Conservation (phyloP, 2,797 vertebrate species). For the Ctenosaura bakeri region DNA sequence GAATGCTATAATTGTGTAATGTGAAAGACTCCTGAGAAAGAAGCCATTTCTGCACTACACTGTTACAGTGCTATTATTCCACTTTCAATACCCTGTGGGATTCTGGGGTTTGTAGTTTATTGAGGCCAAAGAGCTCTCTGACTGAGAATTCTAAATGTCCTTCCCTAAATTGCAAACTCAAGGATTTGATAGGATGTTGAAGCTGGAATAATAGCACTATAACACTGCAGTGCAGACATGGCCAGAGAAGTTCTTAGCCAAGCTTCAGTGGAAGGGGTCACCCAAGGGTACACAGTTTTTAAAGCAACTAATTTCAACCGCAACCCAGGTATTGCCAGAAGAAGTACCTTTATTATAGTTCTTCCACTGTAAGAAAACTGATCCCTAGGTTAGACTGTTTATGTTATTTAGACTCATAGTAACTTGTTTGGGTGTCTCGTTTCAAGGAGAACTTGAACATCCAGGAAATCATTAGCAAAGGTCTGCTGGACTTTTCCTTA, state of each 20-base stretch:
- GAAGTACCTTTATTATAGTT: neutral
- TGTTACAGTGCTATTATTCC: no score
- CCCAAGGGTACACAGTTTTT: neutral
- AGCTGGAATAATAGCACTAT: no score
- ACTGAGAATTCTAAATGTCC: no score
- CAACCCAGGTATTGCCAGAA: constrained; percentile 2
- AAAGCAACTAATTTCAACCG: neutral
- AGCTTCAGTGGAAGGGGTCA: neutral
- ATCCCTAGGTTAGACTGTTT: neutral
- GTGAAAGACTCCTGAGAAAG: neutral
- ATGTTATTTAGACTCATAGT: constrained; percentile 45
- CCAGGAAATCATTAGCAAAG: constrained; percentile 49
- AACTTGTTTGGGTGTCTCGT: constrained; percentile 59
- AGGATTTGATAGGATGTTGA: no score
- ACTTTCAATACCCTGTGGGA: no score
- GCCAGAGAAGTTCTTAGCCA: neutral
- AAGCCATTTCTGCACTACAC: no score
- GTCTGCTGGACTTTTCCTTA: constrained; percentile 69
- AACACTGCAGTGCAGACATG: no score
- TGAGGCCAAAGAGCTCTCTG: no score
- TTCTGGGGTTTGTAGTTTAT: no score
- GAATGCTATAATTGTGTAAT: no score
- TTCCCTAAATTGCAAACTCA: no score
- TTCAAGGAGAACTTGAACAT: constrained; percentile 59
- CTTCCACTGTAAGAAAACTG: constrained; percentile 21